Conservation (phyloP, 1,140 invertebrate genomes). For the Cataglyphis hispanica region DNA sequence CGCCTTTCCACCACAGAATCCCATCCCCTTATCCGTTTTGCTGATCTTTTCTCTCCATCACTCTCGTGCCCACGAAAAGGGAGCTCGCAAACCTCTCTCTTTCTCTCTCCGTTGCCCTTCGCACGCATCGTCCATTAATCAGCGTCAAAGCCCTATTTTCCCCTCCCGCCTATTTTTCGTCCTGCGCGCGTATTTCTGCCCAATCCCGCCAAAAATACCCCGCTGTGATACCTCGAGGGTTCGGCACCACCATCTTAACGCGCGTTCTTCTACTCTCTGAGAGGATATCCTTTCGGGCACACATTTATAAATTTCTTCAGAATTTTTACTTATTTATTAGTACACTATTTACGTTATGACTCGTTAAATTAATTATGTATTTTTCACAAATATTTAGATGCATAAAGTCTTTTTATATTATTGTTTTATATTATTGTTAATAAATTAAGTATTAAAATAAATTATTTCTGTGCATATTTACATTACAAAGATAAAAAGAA, state of each 20-base stretch:
- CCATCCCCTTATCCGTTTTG: background rate
- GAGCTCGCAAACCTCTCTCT: background rate
- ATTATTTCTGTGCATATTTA: too few relatives aligned
- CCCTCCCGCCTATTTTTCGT: conserved; percentile 59
- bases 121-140: conserved; percentile 75
- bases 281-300: background rate
- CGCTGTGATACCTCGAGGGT: conserved; percentile 39
- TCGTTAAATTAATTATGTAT: background rate
- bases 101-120: background rate
- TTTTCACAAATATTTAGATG: too few relatives aligned
- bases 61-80: background rate
- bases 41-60: background rate
- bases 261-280: too few relatives aligned
- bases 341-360: background rate
- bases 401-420: too few relatives aligned
- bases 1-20: conserved; percentile 28
- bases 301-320: background rate
- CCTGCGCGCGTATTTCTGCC: background rate
- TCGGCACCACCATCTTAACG: conserved; percentile 56
- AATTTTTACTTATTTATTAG: background rate
- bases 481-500: too few relatives aligned
- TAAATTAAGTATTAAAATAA: too few relatives aligned
- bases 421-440: too few relatives aligned
- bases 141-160: conserved; percentile 74
- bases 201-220: conserved; percentile 70